Conservation (phyloP, 2,888 invertebrate species). For the Dioctria rufipes region DNA sequence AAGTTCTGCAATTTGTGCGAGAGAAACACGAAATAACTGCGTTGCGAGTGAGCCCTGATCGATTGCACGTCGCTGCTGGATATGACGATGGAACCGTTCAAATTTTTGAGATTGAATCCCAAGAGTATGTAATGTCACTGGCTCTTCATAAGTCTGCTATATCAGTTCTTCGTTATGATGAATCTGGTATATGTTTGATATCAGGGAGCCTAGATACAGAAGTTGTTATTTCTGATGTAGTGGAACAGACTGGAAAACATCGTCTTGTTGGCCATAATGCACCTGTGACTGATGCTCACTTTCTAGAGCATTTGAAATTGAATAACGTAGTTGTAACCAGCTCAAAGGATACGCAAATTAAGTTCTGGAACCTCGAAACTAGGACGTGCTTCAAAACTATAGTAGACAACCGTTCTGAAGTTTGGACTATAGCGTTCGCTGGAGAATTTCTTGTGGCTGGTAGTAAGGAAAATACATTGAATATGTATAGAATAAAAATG, state of each 20-base stretch:
- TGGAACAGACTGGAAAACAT: slow-evolving; percentile 91
- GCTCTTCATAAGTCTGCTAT: slow-evolving; percentile 90
- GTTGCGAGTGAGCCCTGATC: slow-evolving; percentile 83
- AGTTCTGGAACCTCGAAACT: slow-evolving; percentile 97
- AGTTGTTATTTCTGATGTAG: slow-evolving; percentile 94
- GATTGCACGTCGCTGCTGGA: slow-evolving; percentile 88
- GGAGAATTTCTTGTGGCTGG: slow-evolving; percentile 91
- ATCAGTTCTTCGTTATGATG: slow-evolving; percentile 87
- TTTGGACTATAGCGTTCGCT: slow-evolving; percentile 87
- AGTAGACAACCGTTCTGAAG: slow-evolving; percentile 89
- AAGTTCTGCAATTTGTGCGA: slow-evolving; percentile 85
- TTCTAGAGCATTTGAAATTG: slow-evolving; percentile 78
- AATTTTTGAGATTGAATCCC: slow-evolving; percentile 83
- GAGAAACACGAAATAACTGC: slow-evolving; percentile 88
- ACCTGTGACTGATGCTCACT: slow-evolving; percentile 85
- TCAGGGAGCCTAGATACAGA: slow-evolving; percentile 93
- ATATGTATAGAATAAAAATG: slow-evolving; percentile 82
- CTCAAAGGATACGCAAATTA: slow-evolving; percentile 95
- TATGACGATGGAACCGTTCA: slow-evolving; percentile 91
- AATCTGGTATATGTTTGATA: slow-evolving; percentile 85
- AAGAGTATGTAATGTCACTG: slow-evolving; percentile 74
- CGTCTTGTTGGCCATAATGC: slow-evolving; percentile 94
- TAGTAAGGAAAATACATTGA: slow-evolving; percentile 85
- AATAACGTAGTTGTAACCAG: slow-evolving; percentile 77
- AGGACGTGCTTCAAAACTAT: slow-evolving; percentile 97